Percentiles rank a stretch among this genome's conserved stretches.
phyloP scores from a whole-genome alignment of 2,113 vertebrate species.

The Malurus elegans region DNA sequence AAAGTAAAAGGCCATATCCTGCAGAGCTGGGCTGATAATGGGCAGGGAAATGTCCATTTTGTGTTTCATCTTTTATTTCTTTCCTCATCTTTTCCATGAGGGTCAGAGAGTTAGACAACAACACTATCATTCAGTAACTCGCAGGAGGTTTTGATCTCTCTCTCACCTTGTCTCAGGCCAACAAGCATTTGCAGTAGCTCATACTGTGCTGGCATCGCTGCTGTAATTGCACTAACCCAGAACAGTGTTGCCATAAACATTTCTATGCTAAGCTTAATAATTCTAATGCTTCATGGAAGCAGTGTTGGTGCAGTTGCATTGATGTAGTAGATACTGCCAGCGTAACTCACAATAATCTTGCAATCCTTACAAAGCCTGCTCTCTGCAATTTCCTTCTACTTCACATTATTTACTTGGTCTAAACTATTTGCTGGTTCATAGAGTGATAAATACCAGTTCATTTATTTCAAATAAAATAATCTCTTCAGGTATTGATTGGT shows the following conservation, averaged over 20 bases:
- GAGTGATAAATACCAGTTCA: constrained; percentile 43
- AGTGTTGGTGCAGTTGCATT: neutral
- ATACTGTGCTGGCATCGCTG: neutral
- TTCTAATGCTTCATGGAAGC: neutral
- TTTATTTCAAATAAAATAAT: constrained; percentile 56
- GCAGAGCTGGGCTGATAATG: neutral
- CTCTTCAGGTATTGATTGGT: constrained; percentile 33
- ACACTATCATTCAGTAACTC: neutral
- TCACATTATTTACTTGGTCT: constrained; percentile 51
- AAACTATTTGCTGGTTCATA: constrained; percentile 38
- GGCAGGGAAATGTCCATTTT: neutral
- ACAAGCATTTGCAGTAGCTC: constrained; percentile 1
- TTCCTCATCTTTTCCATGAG: neutral
- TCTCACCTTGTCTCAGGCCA: neutral
- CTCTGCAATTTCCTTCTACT: constrained; percentile 37
- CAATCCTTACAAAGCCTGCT: constrained; percentile 51
- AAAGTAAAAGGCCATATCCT: neutral
- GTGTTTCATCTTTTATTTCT: neutral
- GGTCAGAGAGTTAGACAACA: neutral
- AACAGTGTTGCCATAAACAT: constrained; percentile 25
- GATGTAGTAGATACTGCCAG: constrained; percentile 44
- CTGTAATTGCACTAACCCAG: constrained; percentile 30
- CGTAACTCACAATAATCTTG: constrained; percentile 37
- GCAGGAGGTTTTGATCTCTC: neutral
- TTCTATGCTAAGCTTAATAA: constrained; percentile 35